Evolutionary conservation across 2,797 vertebrate species (phyloP).

Genomic region (Apogon hyalosoma): DNA sequence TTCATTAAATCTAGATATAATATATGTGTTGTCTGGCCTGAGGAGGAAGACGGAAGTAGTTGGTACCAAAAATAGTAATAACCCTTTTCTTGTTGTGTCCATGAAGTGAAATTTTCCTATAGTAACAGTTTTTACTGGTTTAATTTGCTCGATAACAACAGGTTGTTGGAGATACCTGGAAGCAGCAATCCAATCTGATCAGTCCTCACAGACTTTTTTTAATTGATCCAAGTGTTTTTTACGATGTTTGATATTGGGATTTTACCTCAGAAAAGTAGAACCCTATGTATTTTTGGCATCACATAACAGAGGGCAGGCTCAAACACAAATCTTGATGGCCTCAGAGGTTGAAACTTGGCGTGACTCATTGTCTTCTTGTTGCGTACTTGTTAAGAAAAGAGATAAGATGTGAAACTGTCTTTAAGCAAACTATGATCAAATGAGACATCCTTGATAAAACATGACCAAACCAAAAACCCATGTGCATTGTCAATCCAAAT

Average conservation of each 20-base stretch:
- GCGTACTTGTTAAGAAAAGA: not conserved
- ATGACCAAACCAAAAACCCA: not conserved
- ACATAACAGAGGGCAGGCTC: too few relatives aligned
- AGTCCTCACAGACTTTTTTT: too few relatives aligned
- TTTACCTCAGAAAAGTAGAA: too few relatives aligned
- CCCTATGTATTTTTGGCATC: too few relatives aligned
- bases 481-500: conserved; percentile 4
- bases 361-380: not conserved
- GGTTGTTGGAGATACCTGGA: too few relatives aligned
- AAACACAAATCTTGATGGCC: too few relatives aligned
- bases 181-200: too few relatives aligned
- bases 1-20: not conserved
- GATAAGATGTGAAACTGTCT: conserved; percentile 11
- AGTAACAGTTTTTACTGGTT: too few relatives aligned
- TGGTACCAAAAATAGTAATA: not conserved
- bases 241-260: too few relatives aligned
- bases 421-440: not conserved
- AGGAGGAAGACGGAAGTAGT: conserved; percentile 29
- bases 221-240: too few relatives aligned
- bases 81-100: not conserved
- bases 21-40: not conserved
- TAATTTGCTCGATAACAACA: too few relatives aligned
- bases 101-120: not conserved
- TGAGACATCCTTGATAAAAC: not conserved
- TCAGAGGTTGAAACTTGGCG: too few relatives aligned